A percentile compares a stretch with the other conserved stretches of the same genome.
Conservation (phyloP, 2,113 vertebrate genomes). For the Clarias macrocephalus region DNA sequence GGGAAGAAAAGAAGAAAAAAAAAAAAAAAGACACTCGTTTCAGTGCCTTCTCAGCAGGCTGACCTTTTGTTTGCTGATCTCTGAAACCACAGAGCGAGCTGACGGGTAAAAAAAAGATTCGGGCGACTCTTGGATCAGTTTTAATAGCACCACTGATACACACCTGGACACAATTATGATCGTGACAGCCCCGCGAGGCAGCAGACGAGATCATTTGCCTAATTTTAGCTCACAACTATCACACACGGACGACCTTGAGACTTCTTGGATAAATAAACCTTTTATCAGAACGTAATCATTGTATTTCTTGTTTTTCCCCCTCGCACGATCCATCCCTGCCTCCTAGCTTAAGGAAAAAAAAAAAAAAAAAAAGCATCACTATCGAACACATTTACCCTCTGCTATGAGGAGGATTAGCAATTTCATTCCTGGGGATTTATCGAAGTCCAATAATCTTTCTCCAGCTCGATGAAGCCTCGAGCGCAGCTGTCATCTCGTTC, state of each 20-base stretch:
- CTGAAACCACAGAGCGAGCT: slow-evolving; percentile 6
- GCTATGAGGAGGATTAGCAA: slow-evolving; percentile 5
- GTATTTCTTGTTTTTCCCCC: neutral
- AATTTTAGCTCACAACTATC: neutral
- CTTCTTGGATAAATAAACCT: neutral
- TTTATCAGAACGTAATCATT: too few relatives aligned
- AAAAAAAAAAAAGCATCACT: neutral
- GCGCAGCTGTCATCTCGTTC: slow-evolving; percentile 5
- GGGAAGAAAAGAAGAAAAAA: neutral
- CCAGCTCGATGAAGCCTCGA: slow-evolving; percentile 43
- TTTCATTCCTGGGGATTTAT: slow-evolving; percentile 56
- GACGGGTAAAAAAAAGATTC: neutral
- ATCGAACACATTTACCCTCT: neutral
- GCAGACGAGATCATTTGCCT: neutral
- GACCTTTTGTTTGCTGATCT: slow-evolving; percentile 49
- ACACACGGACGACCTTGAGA: neutral
- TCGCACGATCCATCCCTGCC: neutral
- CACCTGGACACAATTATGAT: slow-evolving; percentile 18
- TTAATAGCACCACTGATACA: neutral
- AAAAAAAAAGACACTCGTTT: slow-evolving; percentile 52
- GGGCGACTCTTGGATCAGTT: too few relatives aligned
- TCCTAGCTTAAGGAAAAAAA: neutral
- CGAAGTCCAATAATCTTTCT: slow-evolving; percentile 42
- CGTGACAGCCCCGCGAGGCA: neutral
- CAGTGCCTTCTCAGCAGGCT: slow-evolving; percentile 64